Percentiles rank a stretch among this genome's conserved stretches.
Conservation (phyloP, 2,113 vertebrate species). For the Pelvicachromis taeniatus region DNA sequence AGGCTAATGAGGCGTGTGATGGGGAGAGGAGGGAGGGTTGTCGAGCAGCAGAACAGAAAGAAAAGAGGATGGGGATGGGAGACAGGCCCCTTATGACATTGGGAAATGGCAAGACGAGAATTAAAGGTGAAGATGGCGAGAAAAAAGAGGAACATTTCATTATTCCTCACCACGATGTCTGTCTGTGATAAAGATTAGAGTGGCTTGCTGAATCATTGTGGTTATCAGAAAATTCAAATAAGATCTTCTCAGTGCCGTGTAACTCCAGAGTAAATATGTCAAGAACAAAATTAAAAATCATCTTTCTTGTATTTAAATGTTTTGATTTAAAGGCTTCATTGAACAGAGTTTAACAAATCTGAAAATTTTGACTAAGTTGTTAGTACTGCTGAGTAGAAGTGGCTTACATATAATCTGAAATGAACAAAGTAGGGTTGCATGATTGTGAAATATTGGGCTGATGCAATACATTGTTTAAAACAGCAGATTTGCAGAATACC, state of each 20-base stretch:
- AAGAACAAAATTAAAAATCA: neutral
- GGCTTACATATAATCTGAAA: neutral
- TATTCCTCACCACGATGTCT: neutral
- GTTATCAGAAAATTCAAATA: neutral
- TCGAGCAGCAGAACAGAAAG: neutral
- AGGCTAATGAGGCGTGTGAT: conserved; percentile 32
- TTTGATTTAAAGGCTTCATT: neutral
- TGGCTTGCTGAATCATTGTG: neutral
- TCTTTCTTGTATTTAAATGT: neutral
- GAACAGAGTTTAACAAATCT: neutral
- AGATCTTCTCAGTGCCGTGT: neutral
- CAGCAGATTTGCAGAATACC: neutral
- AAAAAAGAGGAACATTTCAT: neutral
- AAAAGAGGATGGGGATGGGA: neutral
- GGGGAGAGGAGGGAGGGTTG: neutral
- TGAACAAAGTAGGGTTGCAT: neutral
- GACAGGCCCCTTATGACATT: neutral
- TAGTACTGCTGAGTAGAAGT: no score
- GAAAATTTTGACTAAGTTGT: neutral
- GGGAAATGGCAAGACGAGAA: neutral
- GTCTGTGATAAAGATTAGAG: neutral
- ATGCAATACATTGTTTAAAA: neutral
- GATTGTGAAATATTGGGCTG: neutral
- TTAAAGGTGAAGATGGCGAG: neutral
- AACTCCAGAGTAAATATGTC: neutral